Conservation (phyloP, 2,888 invertebrate genomes). For the Hipparchia sbordonii region DNA sequence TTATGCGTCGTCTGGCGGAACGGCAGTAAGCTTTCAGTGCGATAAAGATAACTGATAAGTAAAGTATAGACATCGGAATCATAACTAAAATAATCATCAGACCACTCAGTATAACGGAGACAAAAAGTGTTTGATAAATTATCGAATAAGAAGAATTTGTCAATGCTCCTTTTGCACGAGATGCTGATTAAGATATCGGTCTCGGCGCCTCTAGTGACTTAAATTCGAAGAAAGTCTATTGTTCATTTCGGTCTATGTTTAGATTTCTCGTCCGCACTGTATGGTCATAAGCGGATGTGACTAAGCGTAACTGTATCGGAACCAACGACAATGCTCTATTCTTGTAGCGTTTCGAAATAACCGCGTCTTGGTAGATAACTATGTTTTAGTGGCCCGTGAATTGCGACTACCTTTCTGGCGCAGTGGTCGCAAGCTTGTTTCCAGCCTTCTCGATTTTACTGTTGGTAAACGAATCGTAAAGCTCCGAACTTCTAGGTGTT, state of each 20-base stretch:
- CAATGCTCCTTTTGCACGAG: constrained; percentile 21
- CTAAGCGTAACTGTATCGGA: constrained; percentile 60
- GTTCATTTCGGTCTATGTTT: constrained; percentile 53
- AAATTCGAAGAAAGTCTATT: constrained; percentile 51
- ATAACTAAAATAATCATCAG: background rate
- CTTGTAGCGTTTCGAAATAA: constrained; percentile 53
- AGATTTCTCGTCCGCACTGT: constrained; percentile 53
- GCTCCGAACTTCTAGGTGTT: too few relatives aligned
- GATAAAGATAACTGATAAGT: background rate
- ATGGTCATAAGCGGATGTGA: constrained; percentile 63
- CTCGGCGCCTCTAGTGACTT: constrained; percentile 19
- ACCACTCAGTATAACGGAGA: background rate
- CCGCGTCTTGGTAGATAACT: constrained; percentile 25
- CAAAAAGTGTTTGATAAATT: constrained; percentile 3
- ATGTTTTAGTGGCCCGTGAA: background rate
- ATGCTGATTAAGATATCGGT: constrained; percentile 19
- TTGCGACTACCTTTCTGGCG: background rate
- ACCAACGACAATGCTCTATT: constrained; percentile 60
- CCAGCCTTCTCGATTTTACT: background rate
- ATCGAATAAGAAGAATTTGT: background rate
- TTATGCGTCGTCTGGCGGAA: background rate
- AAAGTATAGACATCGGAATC: background rate
- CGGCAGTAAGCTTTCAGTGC: background rate
- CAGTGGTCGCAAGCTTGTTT: background rate
- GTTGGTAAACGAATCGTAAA: too few relatives aligned